A percentile compares a stretch with the other conserved stretches of the same genome.
Evolutionary conservation across 2,797 vertebrate genomes (phyloP).

Genomic region (Brotula barbata): DNA sequence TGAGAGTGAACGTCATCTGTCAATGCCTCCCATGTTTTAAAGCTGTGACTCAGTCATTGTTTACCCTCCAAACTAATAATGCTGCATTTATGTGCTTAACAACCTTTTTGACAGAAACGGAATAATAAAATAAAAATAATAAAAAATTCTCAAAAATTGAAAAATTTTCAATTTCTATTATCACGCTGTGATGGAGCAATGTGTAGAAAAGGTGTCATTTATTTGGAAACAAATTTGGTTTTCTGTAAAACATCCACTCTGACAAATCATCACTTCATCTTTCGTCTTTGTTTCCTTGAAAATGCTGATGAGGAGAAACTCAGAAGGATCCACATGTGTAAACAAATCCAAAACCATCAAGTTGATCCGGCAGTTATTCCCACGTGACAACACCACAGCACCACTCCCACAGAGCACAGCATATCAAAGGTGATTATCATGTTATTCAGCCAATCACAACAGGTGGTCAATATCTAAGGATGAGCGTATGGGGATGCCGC

Average conservation of each 20-base stretch:
- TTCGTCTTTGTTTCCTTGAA: too few relatives aligned
- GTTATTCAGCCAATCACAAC: slow-evolving; percentile 23
- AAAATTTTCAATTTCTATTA: too few relatives aligned
- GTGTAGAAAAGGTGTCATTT: too few relatives aligned
- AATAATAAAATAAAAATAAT: too few relatives aligned
- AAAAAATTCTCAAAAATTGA: too few relatives aligned
- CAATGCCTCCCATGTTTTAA: not conserved
- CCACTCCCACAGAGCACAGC: slow-evolving; percentile 20
- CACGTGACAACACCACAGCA: not conserved
- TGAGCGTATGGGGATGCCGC: slow-evolving; percentile 57
- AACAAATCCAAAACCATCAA: not conserved
- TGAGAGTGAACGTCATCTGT: not conserved
- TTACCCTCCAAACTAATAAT: not conserved
- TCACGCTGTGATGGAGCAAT: too few relatives aligned
- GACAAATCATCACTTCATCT: too few relatives aligned
- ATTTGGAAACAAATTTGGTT: too few relatives aligned
- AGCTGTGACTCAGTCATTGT: slow-evolving; percentile 1
- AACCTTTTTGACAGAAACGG: too few relatives aligned
- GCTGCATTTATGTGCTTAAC: too few relatives aligned
- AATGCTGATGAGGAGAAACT: too few relatives aligned
- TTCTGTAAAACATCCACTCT: too few relatives aligned
- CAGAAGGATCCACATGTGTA: not conserved
- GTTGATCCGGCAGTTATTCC: not conserved
- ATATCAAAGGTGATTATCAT: slow-evolving; percentile 12
- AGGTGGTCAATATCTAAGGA: slow-evolving; percentile 62